phyloP scores from a whole-genome alignment of 2,888 invertebrate genomes.

The Plutella xylostella region DNA sequence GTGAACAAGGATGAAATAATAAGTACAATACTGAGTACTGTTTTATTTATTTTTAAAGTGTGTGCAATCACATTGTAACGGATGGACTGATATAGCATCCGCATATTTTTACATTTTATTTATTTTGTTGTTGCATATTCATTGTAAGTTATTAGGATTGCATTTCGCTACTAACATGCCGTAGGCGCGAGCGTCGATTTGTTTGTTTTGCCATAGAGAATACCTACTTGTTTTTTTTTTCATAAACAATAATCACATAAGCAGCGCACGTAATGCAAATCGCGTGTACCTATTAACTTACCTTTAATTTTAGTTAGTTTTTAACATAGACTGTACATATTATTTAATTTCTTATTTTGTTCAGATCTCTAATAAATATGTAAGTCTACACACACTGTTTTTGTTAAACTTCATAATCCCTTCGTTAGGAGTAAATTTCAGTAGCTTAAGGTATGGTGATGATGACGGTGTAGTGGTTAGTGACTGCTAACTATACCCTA shows the following conservation, averaged over 20 bases:
- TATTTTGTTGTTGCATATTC: constrained; percentile 23
- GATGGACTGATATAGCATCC: constrained; percentile 62
- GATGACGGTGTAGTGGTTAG: too few species aligned
- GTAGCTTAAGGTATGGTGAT: too few species aligned
- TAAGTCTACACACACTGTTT: constrained; percentile 48
- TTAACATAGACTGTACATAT: constrained; percentile 72
- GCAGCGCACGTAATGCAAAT: constrained; percentile 43
- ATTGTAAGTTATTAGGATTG: constrained; percentile 28
- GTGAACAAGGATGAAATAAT: constrained; percentile 1
- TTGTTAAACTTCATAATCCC: not conserved
- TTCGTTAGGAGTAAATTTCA: too few species aligned
- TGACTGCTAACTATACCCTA: too few species aligned
- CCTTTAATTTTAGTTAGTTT: constrained; percentile 67
- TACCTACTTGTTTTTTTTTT: constrained; percentile 30
- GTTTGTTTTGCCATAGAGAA: constrained; percentile 45
- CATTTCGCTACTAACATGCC: constrained; percentile 36
- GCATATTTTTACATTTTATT: constrained; percentile 28
- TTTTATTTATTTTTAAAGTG: constrained; percentile 33
- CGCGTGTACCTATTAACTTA: constrained; percentile 70
- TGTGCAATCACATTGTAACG: constrained; percentile 53
- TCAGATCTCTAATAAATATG: constrained; percentile 72
- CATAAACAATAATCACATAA: constrained; percentile 31
- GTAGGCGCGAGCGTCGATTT: constrained; percentile 31
- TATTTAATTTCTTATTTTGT: constrained; percentile 72
- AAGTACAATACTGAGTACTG: constrained; percentile 22